These are phyloP conservation scores for Cosmia trapezina DNA, from an alignment of 2,888 invertebrate species.

Conservation along the genomic window DNA sequence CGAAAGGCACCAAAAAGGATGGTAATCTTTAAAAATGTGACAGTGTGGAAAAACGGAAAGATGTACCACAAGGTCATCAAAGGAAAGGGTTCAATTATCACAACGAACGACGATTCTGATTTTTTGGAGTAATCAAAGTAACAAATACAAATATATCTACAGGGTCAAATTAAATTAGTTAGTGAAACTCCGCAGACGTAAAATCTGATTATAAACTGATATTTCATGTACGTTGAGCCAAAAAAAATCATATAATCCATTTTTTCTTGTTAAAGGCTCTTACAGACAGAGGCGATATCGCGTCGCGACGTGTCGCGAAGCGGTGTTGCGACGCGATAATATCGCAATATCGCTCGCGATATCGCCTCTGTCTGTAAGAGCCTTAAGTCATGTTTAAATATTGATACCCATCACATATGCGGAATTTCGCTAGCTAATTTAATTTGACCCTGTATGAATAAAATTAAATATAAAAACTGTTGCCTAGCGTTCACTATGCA, in stretches of 20 bases:
- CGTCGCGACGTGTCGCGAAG: too few relatives aligned
- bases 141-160: neutral
- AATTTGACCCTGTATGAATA: neutral
- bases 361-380: too few relatives aligned
- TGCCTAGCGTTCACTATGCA: neutral
- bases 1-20: slow-evolving; percentile 42
- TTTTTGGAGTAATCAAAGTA: slow-evolving; percentile 65
- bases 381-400: neutral
- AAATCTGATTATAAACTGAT: neutral
- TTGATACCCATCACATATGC: neutral
- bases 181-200: neutral
- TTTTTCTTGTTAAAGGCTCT: too few relatives aligned
- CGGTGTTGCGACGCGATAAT: too few relatives aligned
- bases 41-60: slow-evolving; percentile 70
- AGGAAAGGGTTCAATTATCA: slow-evolving; percentile 47
- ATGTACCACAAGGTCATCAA: slow-evolving; percentile 71
- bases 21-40: slow-evolving; percentile 66
- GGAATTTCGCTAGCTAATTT: too few relatives aligned
- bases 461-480: neutral
- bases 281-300: too few relatives aligned
- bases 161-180: neutral
- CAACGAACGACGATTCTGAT: slow-evolving; percentile 63
- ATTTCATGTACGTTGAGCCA: too few relatives aligned
- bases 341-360: too few relatives aligned
- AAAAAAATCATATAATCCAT: too few relatives aligned